These are phyloP conservation scores for Actias luna DNA, from an alignment of 2,888 invertebrate genomes.

Conservation along the genomic window DNA sequence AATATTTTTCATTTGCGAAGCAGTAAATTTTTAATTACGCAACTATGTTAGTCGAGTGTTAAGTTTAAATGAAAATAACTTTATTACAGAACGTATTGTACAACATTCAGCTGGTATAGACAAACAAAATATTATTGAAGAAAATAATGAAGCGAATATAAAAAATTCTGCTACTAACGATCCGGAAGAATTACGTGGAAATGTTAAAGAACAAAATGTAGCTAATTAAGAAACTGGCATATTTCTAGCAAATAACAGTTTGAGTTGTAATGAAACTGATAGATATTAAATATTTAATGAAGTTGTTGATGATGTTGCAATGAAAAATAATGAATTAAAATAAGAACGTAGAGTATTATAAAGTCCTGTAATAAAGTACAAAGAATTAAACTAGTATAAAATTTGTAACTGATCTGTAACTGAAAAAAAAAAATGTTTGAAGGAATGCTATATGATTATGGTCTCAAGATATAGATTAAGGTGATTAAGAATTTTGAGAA, in stretches of 20 bases:
- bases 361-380: neutral
- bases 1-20: no score
- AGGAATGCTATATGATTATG: no score
- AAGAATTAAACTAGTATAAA: neutral
- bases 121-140: neutral
- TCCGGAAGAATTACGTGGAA: neutral
- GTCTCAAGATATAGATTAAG: no score
- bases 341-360: neutral
- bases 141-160: neutral
- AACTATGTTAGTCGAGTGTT: no score
- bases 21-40: no score
- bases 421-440: neutral
- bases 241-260: neutral
- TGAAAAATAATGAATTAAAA: neutral
- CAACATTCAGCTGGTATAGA: neutral
- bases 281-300: neutral
- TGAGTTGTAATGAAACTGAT: neutral
- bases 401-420: neutral
- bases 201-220: neutral
- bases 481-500: no score
- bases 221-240: neutral
- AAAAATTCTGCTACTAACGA: neutral
- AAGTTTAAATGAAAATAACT: neutral
- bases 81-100: constrained; percentile 1
- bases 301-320: neutral